These are phyloP conservation scores for Akabosia matsudoensis DNA, from an alignment of 1,140 invertebrate genomes.

Conservation along the genomic window DNA sequence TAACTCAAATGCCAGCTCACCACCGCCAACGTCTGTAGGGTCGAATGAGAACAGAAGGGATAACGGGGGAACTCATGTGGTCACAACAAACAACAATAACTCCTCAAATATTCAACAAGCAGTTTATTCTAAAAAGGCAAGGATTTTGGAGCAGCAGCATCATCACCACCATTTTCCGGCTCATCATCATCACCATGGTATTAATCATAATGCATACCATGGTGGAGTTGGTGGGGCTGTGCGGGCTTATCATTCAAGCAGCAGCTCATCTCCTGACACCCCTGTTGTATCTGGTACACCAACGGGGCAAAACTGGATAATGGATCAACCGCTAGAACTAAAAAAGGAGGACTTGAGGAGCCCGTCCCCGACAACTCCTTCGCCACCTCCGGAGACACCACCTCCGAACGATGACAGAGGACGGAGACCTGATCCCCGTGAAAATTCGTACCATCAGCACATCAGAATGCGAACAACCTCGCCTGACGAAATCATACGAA, in stretches of 20 bases:
- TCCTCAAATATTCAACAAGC: background rate
- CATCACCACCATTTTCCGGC: slow-evolving; percentile 6
- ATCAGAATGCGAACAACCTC: background rate
- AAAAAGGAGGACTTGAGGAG: slow-evolving; percentile 50
- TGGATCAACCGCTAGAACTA: slow-evolving; percentile 44
- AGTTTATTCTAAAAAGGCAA: slow-evolving; percentile 38
- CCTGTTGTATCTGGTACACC: background rate
- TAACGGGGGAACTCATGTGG: background rate
- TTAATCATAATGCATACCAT: background rate
- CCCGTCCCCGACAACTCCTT: slow-evolving; percentile 50
- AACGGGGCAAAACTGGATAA: background rate
- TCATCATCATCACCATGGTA: slow-evolving; percentile 4
- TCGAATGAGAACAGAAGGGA: slow-evolving; percentile 1
- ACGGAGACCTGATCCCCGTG: background rate
- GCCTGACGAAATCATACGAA: background rate
- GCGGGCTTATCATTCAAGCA: background rate
- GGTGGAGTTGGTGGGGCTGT: background rate
- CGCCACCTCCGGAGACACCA: slow-evolving; percentile 41
- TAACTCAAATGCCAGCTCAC: slow-evolving; percentile 9
- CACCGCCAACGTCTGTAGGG: background rate
- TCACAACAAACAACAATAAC: background rate
- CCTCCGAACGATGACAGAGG: background rate
- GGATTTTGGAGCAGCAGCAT: slow-evolving; percentile 37
- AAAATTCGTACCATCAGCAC: slow-evolving; percentile 4
- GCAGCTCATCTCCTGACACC: slow-evolving; percentile 7